Percentiles rank a stretch among this genome's conserved stretches.
These are phyloP conservation scores for Rhineura floridana DNA, from an alignment of 2,113 vertebrate species.

Conservation along the genomic window DNA sequence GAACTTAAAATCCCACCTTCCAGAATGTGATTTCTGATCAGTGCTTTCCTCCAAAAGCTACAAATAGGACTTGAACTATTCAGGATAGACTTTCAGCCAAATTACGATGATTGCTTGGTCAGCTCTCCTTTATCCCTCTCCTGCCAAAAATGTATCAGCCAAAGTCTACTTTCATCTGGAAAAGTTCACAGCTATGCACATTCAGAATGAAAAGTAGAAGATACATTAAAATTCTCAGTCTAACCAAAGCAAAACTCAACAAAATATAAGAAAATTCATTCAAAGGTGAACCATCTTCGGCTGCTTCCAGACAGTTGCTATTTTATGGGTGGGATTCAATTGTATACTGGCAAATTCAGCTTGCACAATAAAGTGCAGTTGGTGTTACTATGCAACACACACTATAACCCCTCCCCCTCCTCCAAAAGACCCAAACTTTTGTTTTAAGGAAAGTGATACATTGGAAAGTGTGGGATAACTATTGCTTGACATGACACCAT, in stretches of 20 bases:
- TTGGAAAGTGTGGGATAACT: too few species aligned
- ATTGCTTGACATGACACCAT: too few species aligned
- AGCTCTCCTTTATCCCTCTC: constrained; percentile 27
- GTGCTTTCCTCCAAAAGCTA: constrained; percentile 6
- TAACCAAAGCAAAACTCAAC: constrained; percentile 15
- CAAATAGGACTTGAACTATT: constrained; percentile 45
- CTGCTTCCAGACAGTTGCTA: too few species aligned
- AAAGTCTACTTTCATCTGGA: constrained; percentile 41
- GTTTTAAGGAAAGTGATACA: too few species aligned
- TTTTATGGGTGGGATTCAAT: too few species aligned
- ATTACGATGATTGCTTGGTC: constrained; percentile 38
- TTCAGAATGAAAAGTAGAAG: constrained; percentile 56
- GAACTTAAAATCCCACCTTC: constrained; percentile 36
- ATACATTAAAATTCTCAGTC: constrained; percentile 19
- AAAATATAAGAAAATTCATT: neutral
- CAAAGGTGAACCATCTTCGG: too few species aligned
- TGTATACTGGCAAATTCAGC: too few species aligned
- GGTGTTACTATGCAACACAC: too few species aligned
- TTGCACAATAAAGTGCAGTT: too few species aligned
- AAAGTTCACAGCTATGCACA: constrained; percentile 40
- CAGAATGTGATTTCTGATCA: constrained; percentile 40
- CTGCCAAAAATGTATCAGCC: constrained; percentile 59
- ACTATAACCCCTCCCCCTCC: too few species aligned
- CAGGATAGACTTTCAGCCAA: constrained; percentile 51
- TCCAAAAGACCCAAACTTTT: too few species aligned